Conservation (phyloP, 2,888 invertebrate genomes). For the Papilio protenor region DNA sequence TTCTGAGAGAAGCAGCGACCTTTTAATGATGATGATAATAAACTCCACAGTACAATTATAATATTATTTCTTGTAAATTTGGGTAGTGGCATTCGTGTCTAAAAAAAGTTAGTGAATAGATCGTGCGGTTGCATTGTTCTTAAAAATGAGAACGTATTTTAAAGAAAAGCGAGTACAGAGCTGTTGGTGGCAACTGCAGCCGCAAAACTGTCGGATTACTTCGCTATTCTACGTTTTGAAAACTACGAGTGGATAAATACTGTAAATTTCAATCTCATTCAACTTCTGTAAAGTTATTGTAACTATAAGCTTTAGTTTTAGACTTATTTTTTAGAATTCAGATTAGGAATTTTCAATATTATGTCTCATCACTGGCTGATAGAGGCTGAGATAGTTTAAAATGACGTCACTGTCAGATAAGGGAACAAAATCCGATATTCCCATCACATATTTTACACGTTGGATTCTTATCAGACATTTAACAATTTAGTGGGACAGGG, state of each 20-base stretch:
- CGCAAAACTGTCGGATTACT: conserved; percentile 20
- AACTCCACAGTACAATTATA: not conserved
- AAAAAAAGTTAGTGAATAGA: conserved; percentile 15
- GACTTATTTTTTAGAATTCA: too few relatives aligned
- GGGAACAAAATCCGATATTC: too few relatives aligned
- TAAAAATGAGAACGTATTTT: conserved; percentile 22
- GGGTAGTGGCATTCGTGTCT: not conserved
- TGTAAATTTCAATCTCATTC: not conserved
- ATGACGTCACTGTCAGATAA: too few relatives aligned
- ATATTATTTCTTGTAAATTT: not conserved
- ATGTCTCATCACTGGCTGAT: too few relatives aligned
- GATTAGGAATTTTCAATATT: too few relatives aligned
- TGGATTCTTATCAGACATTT: too few relatives aligned
- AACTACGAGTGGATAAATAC: not conserved
- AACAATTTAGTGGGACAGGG: too few relatives aligned
- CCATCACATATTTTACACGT: too few relatives aligned
- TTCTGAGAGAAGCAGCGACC: not conserved
- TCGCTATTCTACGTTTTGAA: conserved; percentile 14
- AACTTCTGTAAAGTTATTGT: not conserved
- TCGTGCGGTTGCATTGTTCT: conserved; percentile 6
- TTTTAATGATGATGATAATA: not conserved
- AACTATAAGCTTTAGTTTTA: too few relatives aligned
- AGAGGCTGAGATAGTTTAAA: too few relatives aligned
- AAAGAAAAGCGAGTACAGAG: conserved; percentile 1
- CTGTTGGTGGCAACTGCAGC: conserved; percentile 22